Percentiles rank a stretch among this genome's conserved stretches.
Evolutionary conservation across 1,140 invertebrate species (phyloP).

Genomic region (Tachypleus tridentatus): DNA sequence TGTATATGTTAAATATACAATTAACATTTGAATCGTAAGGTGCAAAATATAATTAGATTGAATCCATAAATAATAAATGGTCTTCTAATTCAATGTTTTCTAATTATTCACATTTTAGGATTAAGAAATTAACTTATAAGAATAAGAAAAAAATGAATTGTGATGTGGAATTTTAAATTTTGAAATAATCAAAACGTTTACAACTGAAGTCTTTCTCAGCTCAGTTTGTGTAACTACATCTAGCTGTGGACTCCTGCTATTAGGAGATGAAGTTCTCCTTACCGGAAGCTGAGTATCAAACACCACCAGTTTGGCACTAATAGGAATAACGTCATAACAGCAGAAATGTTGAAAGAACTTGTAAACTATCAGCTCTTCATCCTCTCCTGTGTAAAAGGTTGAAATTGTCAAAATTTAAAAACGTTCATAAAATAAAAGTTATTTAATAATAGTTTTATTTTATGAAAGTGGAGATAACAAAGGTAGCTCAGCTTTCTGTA

Average conservation of each 20-base stretch:
- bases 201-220: too few relatives aligned
- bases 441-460: too few relatives aligned
- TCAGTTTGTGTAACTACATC: too few relatives aligned
- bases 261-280: slow-evolving; percentile 7
- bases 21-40: too few relatives aligned
- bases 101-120: slow-evolving; percentile 1
- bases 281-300: slow-evolving; percentile 97
- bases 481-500: too few relatives aligned
- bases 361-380: slow-evolving; percentile 90
- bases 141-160: neutral
- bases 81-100: neutral
- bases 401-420: too few relatives aligned
- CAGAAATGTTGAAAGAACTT: slow-evolving; percentile 79
- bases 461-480: too few relatives aligned
- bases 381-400: slow-evolving; percentile 40
- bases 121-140: neutral
- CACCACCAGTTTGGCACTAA: slow-evolving; percentile 95
- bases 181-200: neutral
- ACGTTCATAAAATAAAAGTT: too few relatives aligned
- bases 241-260: too few relatives aligned
- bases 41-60: too few relatives aligned
- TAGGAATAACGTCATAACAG: slow-evolving; percentile 98
- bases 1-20: too few relatives aligned
- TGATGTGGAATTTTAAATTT: neutral
- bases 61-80: too few relatives aligned